Percentiles rank a stretch among this genome's conserved stretches.
Conservation (phyloP, 64 coral and sea anemone genomes). For the Stichodactyla helianthus region DNA sequence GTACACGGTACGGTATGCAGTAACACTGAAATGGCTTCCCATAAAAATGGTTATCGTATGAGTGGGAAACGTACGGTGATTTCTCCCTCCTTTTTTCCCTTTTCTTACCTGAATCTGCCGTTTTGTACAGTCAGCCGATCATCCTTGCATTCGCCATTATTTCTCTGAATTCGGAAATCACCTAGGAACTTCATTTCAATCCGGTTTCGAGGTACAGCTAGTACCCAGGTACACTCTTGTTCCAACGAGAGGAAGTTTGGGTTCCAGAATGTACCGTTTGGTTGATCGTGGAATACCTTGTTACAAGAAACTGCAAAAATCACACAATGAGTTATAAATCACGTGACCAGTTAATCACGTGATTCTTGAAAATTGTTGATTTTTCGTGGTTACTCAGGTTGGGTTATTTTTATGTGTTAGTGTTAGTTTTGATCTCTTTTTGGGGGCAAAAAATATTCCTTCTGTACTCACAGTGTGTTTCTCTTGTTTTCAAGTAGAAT, state of each 20-base stretch:
- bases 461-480: constrained; percentile 42
- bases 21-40: no score
- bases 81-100: constrained; percentile 27
- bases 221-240: constrained; percentile 82
- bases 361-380: no score
- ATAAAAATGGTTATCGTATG: no score
- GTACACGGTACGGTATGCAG: no score
- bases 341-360: background rate
- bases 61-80: no score
- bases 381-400: no score
- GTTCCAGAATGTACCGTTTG: constrained; percentile 31
- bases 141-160: constrained; percentile 34
- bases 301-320: constrained; percentile 55
- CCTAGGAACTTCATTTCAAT: constrained; percentile 70
- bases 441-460: background rate
- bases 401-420: no score
- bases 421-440: no score
- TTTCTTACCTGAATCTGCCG: constrained; percentile 70
- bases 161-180: constrained; percentile 52
- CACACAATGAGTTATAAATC: background rate
- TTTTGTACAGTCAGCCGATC: constrained; percentile 50
- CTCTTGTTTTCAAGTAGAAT: constrained; percentile 37
- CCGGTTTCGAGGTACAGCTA: constrained; percentile 44
- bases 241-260: constrained; percentile 20
- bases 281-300: constrained; percentile 11